phyloP scores from a whole-genome alignment of 2,888 invertebrate genomes.

The Tineola bisselliella region DNA sequence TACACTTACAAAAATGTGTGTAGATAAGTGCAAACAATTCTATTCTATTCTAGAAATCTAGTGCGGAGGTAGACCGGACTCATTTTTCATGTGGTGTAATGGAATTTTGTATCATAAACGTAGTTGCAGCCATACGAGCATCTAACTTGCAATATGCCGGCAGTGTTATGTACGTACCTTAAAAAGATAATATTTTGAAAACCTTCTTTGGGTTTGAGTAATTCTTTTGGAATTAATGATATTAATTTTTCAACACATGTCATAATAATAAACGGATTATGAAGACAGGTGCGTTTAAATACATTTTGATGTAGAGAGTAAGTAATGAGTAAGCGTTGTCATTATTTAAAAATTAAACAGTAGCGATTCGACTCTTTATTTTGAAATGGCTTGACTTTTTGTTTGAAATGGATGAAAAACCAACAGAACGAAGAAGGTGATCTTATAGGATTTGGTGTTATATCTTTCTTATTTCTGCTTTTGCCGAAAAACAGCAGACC shows the following conservation, averaged over 20 bases:
- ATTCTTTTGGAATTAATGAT: background rate
- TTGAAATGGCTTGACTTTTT: background rate
- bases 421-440: conserved; percentile 28
- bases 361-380: background rate
- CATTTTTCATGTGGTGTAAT: background rate
- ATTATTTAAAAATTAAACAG: background rate
- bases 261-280: background rate
- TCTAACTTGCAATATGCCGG: background rate
- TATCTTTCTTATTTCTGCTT: conserved; percentile 52
- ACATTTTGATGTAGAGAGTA: background rate
- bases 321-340: background rate
- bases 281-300: background rate
- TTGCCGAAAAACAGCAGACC: conserved; percentile 45
- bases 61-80: background rate
- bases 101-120: background rate
- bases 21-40: background rate
- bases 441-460: conserved; percentile 51
- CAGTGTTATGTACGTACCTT: background rate
- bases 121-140: background rate
- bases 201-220: background rate
- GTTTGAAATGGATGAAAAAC: conserved; percentile 5
- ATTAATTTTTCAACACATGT: background rate
- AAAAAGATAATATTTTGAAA: background rate
- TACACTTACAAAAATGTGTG: background rate
- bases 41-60: background rate